Conservation (phyloP, 2,888 invertebrate species). For the Amaurobius ferox region DNA sequence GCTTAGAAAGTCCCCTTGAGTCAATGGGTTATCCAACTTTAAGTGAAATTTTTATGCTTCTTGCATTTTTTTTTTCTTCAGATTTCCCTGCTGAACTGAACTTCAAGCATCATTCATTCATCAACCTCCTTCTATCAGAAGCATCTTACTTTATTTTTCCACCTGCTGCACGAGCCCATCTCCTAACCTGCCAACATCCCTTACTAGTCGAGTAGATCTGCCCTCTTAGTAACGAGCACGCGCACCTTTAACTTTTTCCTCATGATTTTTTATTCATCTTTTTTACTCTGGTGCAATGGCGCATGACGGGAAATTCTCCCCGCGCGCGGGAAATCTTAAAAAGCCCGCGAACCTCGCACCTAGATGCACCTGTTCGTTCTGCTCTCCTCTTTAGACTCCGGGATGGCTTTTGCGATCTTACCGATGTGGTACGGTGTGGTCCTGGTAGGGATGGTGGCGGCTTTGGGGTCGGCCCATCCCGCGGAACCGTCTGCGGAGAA, state of each 20-base stretch:
- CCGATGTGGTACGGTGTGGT: background rate
- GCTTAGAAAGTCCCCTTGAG: too few relatives aligned
- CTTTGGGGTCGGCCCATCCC: background rate
- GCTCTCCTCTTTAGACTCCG: background rate
- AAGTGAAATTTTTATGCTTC: too few relatives aligned
- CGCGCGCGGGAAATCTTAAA: slow-evolving; percentile 71
- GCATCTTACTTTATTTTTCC: background rate
- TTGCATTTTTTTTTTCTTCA: too few relatives aligned
- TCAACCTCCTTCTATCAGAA: too few relatives aligned
- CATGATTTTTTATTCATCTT: background rate
- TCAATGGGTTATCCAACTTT: too few relatives aligned
- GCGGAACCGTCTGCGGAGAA: slow-evolving; percentile 23
- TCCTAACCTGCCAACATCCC: background rate
- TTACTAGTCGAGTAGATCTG: slow-evolving; percentile 6
- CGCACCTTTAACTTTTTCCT: slow-evolving; percentile 12
- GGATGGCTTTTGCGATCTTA: slow-evolving; percentile 12
- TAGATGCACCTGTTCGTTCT: slow-evolving; percentile 45
- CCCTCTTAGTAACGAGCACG: slow-evolving; percentile 42
- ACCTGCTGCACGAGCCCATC: slow-evolving; percentile 7
- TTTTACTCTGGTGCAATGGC: slow-evolving; percentile 39
- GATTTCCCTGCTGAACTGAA: too few relatives aligned
- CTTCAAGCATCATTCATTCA: too few relatives aligned
- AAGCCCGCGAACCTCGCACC: slow-evolving; percentile 63
- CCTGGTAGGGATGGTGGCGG: slow-evolving; percentile 22
- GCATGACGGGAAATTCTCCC: slow-evolving; percentile 21